A percentile compares a stretch with the other conserved stretches of the same genome.
These are phyloP conservation scores for Oasisia sp. DNA, from an alignment of 2,888 invertebrate genomes.

Conservation along the genomic window DNA sequence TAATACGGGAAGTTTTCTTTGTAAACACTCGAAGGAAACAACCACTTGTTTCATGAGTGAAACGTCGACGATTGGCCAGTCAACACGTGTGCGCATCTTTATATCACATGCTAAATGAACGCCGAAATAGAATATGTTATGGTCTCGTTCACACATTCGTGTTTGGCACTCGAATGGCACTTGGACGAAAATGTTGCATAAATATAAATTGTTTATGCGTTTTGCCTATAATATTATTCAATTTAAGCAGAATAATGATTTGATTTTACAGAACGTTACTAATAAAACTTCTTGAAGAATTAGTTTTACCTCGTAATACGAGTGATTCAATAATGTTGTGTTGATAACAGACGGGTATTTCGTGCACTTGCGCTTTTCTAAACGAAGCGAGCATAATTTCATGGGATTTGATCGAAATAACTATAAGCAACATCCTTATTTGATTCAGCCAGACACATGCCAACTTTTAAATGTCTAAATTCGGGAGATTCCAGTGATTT, in stretches of 20 bases:
- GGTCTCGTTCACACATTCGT: neutral
- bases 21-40: neutral
- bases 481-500: too few species aligned
- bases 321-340: too few species aligned
- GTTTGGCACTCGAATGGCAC: neutral
- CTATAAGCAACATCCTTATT: too few species aligned
- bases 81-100: neutral
- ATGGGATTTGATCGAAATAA: too few species aligned
- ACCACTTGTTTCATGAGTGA: neutral
- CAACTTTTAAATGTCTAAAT: too few species aligned
- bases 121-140: neutral
- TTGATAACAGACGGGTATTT: too few species aligned
- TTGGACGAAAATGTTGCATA: neutral
- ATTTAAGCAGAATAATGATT: neutral
- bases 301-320: neutral
- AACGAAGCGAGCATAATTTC: too few species aligned
- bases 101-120: neutral
- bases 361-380: too few species aligned
- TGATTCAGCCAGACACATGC: too few species aligned
- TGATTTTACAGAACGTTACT: neutral
- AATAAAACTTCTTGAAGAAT: neutral
- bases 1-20: neutral
- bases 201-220: neutral
- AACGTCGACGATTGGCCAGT: neutral
- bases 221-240: neutral